Conservation (phyloP, 64 coral and sea anemone species). For the Montipora efflorescens region DNA sequence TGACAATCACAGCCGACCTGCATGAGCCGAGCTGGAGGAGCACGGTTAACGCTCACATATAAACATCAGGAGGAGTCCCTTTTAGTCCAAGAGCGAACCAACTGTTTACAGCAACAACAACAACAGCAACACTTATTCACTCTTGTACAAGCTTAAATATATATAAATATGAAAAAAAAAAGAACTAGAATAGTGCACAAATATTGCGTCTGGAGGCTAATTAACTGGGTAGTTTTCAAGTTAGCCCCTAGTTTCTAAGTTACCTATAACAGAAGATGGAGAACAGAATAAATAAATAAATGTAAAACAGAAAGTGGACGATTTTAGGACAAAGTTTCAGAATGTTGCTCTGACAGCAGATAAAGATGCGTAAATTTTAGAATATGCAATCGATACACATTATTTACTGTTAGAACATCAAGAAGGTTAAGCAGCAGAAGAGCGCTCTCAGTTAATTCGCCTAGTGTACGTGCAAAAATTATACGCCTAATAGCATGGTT, state of each 20-base stretch:
- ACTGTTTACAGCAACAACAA: too few relatives aligned
- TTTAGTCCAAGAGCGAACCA: too few relatives aligned
- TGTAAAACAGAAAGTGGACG: not conserved
- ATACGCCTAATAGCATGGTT: slow-evolving; percentile 6
- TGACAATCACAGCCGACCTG: too few relatives aligned
- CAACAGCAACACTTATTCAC: too few relatives aligned
- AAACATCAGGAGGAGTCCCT: too few relatives aligned
- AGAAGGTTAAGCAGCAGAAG: not conserved
- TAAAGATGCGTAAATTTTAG: slow-evolving; percentile 10
- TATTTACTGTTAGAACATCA: slow-evolving; percentile 25
- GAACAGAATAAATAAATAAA: not conserved
- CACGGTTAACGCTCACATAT: too few relatives aligned
- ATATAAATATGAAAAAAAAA: too few relatives aligned
- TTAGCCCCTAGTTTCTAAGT: not conserved
- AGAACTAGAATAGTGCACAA: too few relatives aligned
- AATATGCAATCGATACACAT: slow-evolving; percentile 4
- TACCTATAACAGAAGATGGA: not conserved
- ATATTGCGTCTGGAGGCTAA: too few relatives aligned
- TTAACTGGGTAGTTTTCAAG: not conserved
- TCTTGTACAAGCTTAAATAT: too few relatives aligned
- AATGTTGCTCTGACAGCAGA: not conserved
- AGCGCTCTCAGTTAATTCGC: not conserved
- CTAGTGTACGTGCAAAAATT: not conserved
- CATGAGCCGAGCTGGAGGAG: too few relatives aligned
- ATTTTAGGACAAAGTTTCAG: not conserved